Conservation (phyloP, 2,888 invertebrate genomes). For the Pherbina coryleti region DNA sequence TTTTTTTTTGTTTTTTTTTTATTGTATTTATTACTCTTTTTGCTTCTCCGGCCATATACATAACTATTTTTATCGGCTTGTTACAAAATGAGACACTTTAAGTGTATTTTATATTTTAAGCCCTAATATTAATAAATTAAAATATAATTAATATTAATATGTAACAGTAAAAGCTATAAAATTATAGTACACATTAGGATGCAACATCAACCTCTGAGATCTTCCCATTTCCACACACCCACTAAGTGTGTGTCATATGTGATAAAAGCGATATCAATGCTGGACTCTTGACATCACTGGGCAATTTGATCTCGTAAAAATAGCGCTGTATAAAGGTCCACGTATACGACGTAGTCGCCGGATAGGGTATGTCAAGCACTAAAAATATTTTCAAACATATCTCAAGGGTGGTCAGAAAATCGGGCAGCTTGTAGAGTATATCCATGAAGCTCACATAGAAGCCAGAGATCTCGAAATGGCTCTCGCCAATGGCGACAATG, state of each 20-base stretch:
- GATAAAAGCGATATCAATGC: slow-evolving; percentile 46
- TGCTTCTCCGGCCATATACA: no score
- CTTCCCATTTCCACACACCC: no score
- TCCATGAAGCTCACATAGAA: slow-evolving; percentile 49
- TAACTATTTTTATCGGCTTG: no score
- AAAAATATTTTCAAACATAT: slow-evolving; percentile 49
- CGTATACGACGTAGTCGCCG: slow-evolving; percentile 44
- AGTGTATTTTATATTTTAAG: background rate
- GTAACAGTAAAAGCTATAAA: no score
- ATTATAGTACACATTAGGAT: no score
- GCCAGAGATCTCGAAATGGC: slow-evolving; percentile 47
- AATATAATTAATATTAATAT: background rate
- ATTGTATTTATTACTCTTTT: no score
- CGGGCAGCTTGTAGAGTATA: slow-evolving; percentile 48
- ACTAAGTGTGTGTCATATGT: slow-evolving; percentile 32
- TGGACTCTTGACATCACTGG: slow-evolving; percentile 45
- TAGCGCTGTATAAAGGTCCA: slow-evolving; percentile 51
- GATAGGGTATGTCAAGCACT: slow-evolving; percentile 47
- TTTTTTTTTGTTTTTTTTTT: no score
- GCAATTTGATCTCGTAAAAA: slow-evolving; percentile 47
- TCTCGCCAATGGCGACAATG: slow-evolving; percentile 48
- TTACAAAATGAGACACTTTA: background rate
- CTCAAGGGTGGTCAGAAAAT: slow-evolving; percentile 48
- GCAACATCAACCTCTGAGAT: no score
- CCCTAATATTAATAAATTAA: background rate